phyloP scores from a whole-genome alignment of 2,797 vertebrate species.

The Epinephelus malabaricus region DNA sequence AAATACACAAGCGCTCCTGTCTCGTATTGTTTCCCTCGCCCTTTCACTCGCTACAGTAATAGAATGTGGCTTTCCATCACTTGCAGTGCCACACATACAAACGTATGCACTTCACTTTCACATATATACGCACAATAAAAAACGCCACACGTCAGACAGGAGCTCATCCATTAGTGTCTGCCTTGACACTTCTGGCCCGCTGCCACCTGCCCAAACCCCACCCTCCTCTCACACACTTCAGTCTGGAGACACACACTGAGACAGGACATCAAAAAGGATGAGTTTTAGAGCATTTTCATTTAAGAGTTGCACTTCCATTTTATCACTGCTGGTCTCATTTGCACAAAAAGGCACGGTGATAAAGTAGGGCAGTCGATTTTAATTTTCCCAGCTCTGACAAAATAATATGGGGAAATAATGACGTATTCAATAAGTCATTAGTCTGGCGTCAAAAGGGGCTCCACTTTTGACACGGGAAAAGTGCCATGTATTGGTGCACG shows the following conservation, averaged over 20 bases:
- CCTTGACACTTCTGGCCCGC: constrained; percentile 40
- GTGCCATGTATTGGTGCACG: constrained; percentile 3
- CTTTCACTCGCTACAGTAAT: constrained; percentile 49
- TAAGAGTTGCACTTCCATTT: constrained; percentile 23
- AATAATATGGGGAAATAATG: constrained; percentile 69
- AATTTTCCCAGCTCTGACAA: constrained; percentile 70
- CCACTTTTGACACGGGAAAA: constrained; percentile 22
- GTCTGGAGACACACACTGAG: constrained; percentile 16
- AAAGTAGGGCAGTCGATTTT: constrained; percentile 77
- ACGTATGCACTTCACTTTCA: constrained; percentile 32
- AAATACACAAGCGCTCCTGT: constrained; percentile 60
- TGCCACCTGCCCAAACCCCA: constrained; percentile 30
- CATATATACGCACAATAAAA: constrained; percentile 25
- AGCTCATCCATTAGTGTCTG: constrained; percentile 60
- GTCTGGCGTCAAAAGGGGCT: constrained; percentile 45
- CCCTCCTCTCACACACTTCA: constrained; percentile 22
- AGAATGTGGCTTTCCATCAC: constrained; percentile 65
- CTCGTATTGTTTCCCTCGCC: constrained; percentile 35
- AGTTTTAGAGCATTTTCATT: constrained; percentile 39
- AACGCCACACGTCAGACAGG: constrained; percentile 27
- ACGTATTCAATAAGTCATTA: constrained; percentile 78
- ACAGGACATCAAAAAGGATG: constrained; percentile 22
- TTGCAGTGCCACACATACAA: constrained; percentile 26
- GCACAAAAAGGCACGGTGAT: constrained; percentile 47
- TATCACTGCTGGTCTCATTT: constrained; percentile 41